Evolutionary conservation across 2,113 vertebrate species (phyloP).

Genomic region (Lampris incognitus): DNA sequence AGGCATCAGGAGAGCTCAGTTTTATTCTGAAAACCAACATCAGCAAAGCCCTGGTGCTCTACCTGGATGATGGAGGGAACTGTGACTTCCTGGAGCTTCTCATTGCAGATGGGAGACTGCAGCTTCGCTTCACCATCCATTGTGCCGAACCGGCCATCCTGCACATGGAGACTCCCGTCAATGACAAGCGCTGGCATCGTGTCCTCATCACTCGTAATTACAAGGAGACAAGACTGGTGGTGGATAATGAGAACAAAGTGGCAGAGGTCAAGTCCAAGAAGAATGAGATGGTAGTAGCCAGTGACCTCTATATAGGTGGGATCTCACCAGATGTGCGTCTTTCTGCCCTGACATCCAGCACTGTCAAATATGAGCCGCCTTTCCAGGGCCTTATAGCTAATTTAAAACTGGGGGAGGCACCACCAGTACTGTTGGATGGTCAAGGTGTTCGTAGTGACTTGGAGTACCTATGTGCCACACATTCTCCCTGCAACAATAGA

Average conservation of each 20-base stretch:
- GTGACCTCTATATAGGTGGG: conserved; percentile 93
- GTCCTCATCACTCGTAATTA: conserved; percentile 86
- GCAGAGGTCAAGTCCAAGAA: conserved; percentile 91
- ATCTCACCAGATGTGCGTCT: conserved; percentile 94
- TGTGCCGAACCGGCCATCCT: conserved; percentile 91
- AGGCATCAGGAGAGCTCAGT: conserved; percentile 88
- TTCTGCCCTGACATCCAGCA: conserved; percentile 93
- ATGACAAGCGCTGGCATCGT: conserved; percentile 92
- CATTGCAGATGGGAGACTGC: conserved; percentile 86
- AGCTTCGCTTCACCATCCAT: conserved; percentile 91
- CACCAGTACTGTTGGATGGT: conserved; percentile 87
- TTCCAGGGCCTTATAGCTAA: conserved; percentile 90
- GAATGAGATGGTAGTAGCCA: conserved; percentile 91
- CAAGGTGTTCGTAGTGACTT: conserved; percentile 90
- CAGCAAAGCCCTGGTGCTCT: conserved; percentile 90
- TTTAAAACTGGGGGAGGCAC: conserved; percentile 87
- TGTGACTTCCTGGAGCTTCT: conserved; percentile 96
- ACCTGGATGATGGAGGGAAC: conserved; percentile 93
- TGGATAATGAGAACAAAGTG: conserved; percentile 89
- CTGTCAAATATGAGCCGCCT: conserved; percentile 93
- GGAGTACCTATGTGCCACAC: conserved; percentile 86
- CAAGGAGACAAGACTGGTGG: conserved; percentile 85
- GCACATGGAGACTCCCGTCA: conserved; percentile 84
- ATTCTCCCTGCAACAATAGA: conserved; percentile 90
- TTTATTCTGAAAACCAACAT: conserved; percentile 92